phyloP scores from a whole-genome alignment of 2,797 vertebrate species.

The Galaxias olidus region DNA sequence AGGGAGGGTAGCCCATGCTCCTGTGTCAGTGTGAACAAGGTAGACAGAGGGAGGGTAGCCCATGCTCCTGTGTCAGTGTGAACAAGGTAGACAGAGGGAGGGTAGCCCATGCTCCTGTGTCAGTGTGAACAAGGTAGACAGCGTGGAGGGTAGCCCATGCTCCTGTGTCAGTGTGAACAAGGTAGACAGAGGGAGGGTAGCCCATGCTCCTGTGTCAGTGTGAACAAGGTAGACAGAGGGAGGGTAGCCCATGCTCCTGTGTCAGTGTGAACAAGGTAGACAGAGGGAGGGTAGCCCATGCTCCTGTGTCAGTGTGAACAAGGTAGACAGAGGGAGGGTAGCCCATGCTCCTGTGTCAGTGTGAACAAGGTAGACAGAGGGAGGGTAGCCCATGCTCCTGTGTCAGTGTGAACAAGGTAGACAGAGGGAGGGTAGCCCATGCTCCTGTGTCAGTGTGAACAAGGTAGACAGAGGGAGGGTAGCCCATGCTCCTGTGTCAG shows the following conservation, averaged over 20 bases:
- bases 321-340: too few relatives aligned
- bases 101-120: slow-evolving; percentile 5
- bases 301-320: not conserved
- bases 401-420: not conserved
- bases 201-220: slow-evolving; percentile 7
- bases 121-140: too few relatives aligned
- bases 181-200: too few relatives aligned
- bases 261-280: too few relatives aligned
- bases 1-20: not conserved
- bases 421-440: not conserved
- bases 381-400: slow-evolving; percentile 1
- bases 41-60: not conserved
- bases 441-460: too few relatives aligned
- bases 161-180: not conserved
- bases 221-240: too few relatives aligned
- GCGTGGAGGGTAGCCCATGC: not conserved
- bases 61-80: slow-evolving; percentile 4
- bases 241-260: slow-evolving; percentile 4
- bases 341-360: slow-evolving; percentile 5
- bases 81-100: too few relatives aligned
- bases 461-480: slow-evolving; percentile 45
- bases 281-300: not conserved
- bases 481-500: too few relatives aligned
- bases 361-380: too few relatives aligned
- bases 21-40: not conserved